These are phyloP conservation scores for Drosophila paulistorum DNA, from an alignment of 1,140 invertebrate genomes.

Conservation along the genomic window DNA sequence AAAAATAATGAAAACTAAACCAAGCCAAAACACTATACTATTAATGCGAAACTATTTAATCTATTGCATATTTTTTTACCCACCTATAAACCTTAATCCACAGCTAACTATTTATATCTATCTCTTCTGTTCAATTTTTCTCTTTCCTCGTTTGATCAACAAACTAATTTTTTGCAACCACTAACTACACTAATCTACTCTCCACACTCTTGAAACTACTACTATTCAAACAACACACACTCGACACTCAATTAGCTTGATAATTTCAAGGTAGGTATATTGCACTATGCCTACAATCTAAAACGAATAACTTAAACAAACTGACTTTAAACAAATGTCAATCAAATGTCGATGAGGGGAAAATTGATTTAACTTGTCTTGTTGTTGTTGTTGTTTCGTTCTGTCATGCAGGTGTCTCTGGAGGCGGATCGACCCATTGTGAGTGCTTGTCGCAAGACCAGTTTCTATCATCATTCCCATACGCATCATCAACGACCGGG, in stretches of 20 bases:
- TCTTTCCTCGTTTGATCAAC: slow-evolving; percentile 55
- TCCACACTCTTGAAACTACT: slow-evolving; percentile 15
- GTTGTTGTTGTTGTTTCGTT: neutral
- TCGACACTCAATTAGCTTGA: slow-evolving; percentile 64
- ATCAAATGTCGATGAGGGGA: neutral
- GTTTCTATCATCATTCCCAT: slow-evolving; percentile 68
- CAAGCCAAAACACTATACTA: slow-evolving; percentile 16
- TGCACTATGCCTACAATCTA: neutral
- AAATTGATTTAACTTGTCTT: slow-evolving; percentile 17
- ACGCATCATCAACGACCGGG: slow-evolving; percentile 57
- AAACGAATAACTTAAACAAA: slow-evolving; percentile 10
- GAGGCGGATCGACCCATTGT: slow-evolving; percentile 82
- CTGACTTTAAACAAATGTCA: neutral
- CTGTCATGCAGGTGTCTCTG: slow-evolving; percentile 79
- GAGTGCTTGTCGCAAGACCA: slow-evolving; percentile 79
- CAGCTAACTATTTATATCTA: slow-evolving; percentile 45
- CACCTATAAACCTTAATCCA: slow-evolving; percentile 23
- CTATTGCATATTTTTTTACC: slow-evolving; percentile 5
- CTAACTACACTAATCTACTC: slow-evolving; percentile 40
- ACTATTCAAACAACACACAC: slow-evolving; percentile 17
- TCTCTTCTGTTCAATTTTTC: slow-evolving; percentile 52
- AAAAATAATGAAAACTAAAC: neutral
- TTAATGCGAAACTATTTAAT: neutral
- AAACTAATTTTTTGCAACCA: slow-evolving; percentile 33
- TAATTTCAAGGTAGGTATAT: slow-evolving; percentile 70